Conservation (phyloP, 1,140 invertebrate species). For the Drosophila yakuba region DNA sequence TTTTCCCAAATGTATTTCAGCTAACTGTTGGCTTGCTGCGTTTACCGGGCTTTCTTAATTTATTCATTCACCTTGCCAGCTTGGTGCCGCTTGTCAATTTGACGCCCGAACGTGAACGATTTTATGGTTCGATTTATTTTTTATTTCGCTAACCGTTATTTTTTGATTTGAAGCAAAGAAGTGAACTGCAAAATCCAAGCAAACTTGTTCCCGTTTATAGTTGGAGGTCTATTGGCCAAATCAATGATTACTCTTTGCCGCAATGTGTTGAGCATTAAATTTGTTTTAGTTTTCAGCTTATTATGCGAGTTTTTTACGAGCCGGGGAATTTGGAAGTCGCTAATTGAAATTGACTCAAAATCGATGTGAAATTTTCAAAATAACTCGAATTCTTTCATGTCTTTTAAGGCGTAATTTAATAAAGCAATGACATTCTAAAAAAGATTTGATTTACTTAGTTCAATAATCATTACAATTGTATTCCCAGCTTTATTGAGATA, state of each 20-base stretch:
- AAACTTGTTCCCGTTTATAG: slow-evolving; percentile 48
- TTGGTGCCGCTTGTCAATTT: slow-evolving; percentile 53
- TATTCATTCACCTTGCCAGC: slow-evolving; percentile 49
- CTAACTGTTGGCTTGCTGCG: slow-evolving; percentile 21
- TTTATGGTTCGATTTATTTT: slow-evolving; percentile 43
- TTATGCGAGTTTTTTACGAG: slow-evolving; percentile 16
- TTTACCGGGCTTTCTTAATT: slow-evolving; percentile 28
- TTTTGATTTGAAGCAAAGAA: slow-evolving; percentile 33
- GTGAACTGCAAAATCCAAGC: slow-evolving; percentile 11
- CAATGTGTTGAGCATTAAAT: slow-evolving; percentile 60
- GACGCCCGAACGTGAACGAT: slow-evolving; percentile 49
- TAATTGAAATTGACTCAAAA: slow-evolving; percentile 28
- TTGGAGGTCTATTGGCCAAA: slow-evolving; percentile 46
- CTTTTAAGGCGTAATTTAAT: slow-evolving; percentile 2
- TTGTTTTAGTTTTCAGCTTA: slow-evolving; percentile 43
- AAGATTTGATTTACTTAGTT: too few relatives aligned
- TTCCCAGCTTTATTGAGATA: neutral
- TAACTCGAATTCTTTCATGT: slow-evolving; percentile 2
- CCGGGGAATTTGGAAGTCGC: slow-evolving; percentile 21
- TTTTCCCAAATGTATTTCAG: slow-evolving; percentile 21
- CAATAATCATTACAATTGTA: too few relatives aligned
- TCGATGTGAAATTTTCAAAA: slow-evolving; percentile 22
- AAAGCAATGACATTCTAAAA: slow-evolving; percentile 11
- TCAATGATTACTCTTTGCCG: slow-evolving; percentile 65
- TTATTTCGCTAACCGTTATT: slow-evolving; percentile 42